Conservation (phyloP, 1,140 invertebrate genomes). For the Octopus sinensis region DNA sequence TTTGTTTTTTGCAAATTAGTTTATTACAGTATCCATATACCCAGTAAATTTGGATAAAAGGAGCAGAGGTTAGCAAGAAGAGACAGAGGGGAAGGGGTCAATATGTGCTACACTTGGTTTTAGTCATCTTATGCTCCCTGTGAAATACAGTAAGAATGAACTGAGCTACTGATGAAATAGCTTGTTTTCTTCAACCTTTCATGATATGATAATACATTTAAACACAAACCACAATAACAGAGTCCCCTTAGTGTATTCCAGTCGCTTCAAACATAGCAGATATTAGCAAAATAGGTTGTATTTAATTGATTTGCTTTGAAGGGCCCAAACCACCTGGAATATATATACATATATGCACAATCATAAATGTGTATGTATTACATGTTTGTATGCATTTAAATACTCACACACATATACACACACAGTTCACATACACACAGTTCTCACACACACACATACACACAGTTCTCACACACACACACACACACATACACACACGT, state of each 20-base stretch:
- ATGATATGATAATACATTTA: slow-evolving; percentile 11
- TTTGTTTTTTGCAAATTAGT: too few relatives aligned
- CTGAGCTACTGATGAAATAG: too few relatives aligned
- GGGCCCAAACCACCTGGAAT: neutral
- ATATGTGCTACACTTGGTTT: too few relatives aligned
- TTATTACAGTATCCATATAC: too few relatives aligned
- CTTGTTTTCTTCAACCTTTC: neutral
- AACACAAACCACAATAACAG: slow-evolving; percentile 11
- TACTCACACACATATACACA: slow-evolving; percentile 2
- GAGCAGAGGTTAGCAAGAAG: too few relatives aligned
- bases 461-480: slow-evolving; percentile 15
- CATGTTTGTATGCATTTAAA: neutral
- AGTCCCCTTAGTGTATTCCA: neutral
- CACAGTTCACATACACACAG: neutral
- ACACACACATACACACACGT: slow-evolving; percentile 5
- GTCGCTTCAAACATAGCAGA: neutral
- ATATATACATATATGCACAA: neutral
- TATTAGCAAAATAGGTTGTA: neutral
- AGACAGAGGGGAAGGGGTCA: too few relatives aligned
- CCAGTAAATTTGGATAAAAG: too few relatives aligned
- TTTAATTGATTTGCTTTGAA: neutral
- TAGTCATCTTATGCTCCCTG: too few relatives aligned
- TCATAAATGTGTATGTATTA: neutral
- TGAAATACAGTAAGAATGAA: too few relatives aligned
- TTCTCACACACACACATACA: slow-evolving; percentile 10